These are phyloP conservation scores for Drosophila testacea DNA, from an alignment of 2,888 invertebrate genomes.

Conservation along the genomic window DNA sequence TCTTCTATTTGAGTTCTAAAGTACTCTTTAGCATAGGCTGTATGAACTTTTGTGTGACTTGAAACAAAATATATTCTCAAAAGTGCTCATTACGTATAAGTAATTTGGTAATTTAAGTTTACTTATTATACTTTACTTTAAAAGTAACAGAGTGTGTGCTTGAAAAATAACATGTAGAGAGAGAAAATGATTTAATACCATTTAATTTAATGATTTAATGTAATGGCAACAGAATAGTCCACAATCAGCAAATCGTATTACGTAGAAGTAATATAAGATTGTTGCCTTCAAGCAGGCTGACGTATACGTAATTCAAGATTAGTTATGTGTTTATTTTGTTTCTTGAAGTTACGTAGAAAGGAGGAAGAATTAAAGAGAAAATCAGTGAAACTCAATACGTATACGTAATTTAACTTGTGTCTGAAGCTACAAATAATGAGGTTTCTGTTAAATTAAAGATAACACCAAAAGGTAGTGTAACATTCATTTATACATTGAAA, in stretches of 20 bases:
- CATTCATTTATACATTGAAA: too few species aligned
- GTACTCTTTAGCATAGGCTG: conserved; percentile 23
- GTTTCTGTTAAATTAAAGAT: too few species aligned
- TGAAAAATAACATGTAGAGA: background rate
- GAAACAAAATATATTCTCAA: conserved; percentile 4
- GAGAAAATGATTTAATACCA: background rate
- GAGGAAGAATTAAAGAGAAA: too few species aligned
- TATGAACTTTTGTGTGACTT: conserved; percentile 19
- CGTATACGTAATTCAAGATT: conserved; percentile 3
- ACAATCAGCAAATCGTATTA: background rate
- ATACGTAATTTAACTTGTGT: too few species aligned
- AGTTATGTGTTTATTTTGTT: too few species aligned
- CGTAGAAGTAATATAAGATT: too few species aligned
- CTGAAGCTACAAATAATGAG: too few species aligned
- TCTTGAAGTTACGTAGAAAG: too few species aligned
- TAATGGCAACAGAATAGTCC: background rate
- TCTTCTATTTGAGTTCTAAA: conserved; percentile 49
- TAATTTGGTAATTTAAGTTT: conserved; percentile 28
- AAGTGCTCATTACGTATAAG: conserved; percentile 11
- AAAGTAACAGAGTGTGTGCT: background rate
- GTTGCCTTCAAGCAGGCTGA: background rate
- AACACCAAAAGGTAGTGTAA: too few species aligned
- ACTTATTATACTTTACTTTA: background rate
- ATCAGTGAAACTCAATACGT: too few species aligned
- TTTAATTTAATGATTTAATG: background rate